Conservation (phyloP, 2,888 invertebrate genomes). For the Sympetrum striolatum region DNA sequence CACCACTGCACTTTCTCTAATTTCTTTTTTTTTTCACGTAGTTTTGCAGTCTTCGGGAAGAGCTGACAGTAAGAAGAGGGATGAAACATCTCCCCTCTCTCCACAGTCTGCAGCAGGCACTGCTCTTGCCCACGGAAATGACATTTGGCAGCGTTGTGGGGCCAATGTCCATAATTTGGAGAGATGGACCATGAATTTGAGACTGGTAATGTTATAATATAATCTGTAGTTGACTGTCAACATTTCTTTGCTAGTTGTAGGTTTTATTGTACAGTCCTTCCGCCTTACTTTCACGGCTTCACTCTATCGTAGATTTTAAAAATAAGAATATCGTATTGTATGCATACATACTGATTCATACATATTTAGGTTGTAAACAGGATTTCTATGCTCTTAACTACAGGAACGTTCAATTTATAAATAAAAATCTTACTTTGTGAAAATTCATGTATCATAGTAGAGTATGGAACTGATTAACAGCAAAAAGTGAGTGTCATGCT, state of each 20-base stretch:
- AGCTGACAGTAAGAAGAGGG: conserved; percentile 38
- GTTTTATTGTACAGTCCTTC: no score
- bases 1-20: conserved; percentile 43
- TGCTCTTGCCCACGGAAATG: conserved; percentile 59
- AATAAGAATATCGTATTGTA: no score
- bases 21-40: conserved; percentile 49
- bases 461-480: no score
- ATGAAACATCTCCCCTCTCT: conserved; percentile 6
- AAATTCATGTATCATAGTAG: no score
- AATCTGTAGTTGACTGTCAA: conserved; percentile 48
- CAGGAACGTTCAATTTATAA: no score
- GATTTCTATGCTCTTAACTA: no score
- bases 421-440: no score
- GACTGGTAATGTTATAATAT: conserved; percentile 65
- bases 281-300: no score
- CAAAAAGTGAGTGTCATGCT: no score
- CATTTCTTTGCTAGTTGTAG: conserved; percentile 36
- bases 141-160: conserved; percentile 69
- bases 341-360: no score
- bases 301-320: no score
- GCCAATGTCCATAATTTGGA: conserved; percentile 73
- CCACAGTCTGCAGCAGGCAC: conserved; percentile 52
- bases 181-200: conserved; percentile 79
- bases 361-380: no score
- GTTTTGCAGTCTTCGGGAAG: conserved; percentile 55